Conservation (phyloP, 2,888 invertebrate species). For the Taphrorychus bicolor region DNA sequence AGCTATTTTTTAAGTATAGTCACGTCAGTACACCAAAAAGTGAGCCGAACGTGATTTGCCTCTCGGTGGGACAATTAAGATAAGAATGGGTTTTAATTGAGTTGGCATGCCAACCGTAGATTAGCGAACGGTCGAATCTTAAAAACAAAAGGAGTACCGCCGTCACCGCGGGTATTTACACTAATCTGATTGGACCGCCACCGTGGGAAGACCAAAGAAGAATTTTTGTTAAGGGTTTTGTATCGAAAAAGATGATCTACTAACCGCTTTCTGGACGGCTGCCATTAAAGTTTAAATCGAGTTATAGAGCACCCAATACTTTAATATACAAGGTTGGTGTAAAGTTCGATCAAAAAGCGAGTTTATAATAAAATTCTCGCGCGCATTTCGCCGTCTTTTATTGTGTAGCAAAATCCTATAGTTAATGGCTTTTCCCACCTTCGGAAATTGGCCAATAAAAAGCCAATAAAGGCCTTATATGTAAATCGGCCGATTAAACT, state of each 20-base stretch:
- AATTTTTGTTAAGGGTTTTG: not conserved
- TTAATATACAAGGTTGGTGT: too few relatives aligned
- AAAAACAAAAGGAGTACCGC: conserved; percentile 1
- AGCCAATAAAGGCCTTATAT: conserved; percentile 41
- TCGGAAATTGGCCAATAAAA: conserved; percentile 39
- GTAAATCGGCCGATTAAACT: conserved; percentile 37
- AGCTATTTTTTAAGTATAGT: too few relatives aligned
- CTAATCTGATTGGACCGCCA: not conserved
- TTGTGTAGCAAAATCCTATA: not conserved
- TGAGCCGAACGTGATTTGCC: not conserved
- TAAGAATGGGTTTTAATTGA: conserved; percentile 6
- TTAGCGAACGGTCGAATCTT: not conserved
- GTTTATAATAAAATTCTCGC: too few relatives aligned
- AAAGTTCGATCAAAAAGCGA: too few relatives aligned
- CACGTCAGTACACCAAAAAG: not conserved
- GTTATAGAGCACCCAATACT: too few relatives aligned
- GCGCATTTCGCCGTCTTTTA: too few relatives aligned
- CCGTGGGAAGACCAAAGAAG: not conserved
- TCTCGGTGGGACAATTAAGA: conserved; percentile 1
- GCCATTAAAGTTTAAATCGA: too few relatives aligned
- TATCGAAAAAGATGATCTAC: not conserved
- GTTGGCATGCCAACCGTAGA: conserved; percentile 7
- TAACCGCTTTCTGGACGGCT: too few relatives aligned
- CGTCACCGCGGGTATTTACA: not conserved
- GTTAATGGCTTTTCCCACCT: conserved; percentile 39